These are phyloP conservation scores for Halictus quadricinctus DNA, from an alignment of 2,888 invertebrate species.

Conservation along the genomic window DNA sequence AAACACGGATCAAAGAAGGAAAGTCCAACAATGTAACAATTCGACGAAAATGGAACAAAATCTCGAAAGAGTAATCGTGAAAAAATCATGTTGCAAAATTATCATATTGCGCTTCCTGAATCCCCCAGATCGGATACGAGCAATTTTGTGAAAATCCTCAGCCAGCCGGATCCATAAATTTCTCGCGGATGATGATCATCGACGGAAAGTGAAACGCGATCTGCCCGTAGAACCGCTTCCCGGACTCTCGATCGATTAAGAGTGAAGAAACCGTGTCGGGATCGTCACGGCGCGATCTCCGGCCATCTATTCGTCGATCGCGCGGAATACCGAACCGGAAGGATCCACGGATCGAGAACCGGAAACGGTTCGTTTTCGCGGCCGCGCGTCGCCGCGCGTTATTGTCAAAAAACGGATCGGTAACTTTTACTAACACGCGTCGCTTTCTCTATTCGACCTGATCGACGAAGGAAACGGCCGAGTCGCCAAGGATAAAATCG, in stretches of 20 bases:
- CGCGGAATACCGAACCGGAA: neutral
- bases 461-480: slow-evolving; percentile 10
- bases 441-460: slow-evolving; percentile 49
- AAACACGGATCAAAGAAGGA: too few species aligned
- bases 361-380: neutral
- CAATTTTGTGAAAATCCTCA: neutral
- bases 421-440: neutral
- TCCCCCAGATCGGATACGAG: neutral
- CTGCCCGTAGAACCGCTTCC: neutral
- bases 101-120: neutral
- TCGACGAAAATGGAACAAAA: too few species aligned
- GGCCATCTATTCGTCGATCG: neutral
- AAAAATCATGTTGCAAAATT: neutral
- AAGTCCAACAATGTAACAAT: too few species aligned
- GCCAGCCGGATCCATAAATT: neutral
- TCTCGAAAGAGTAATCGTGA: too few species aligned
- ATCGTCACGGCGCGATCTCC: neutral
- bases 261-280: neutral
- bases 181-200: slow-evolving; percentile 9
- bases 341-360: neutral
- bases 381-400: slow-evolving; percentile 22
- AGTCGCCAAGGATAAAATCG: slow-evolving; percentile 12
- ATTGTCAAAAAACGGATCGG: slow-evolving; percentile 55
- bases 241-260: slow-evolving; percentile 4
- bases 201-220: slow-evolving; percentile 31